Conservation (phyloP, 2,888 invertebrate species). For the Caradrina clavipalpis region DNA sequence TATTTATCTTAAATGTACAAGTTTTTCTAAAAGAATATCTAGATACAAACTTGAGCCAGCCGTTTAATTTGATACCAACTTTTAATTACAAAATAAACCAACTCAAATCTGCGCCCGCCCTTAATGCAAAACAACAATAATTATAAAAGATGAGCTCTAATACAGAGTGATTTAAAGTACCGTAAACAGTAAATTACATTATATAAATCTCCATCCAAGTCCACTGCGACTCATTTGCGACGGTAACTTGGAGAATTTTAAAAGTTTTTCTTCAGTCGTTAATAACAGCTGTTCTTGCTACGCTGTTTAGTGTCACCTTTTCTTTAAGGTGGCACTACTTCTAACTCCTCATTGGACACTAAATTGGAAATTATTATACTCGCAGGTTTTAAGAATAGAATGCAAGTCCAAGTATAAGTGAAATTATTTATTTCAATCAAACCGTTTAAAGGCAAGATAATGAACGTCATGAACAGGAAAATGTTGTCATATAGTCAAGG, state of each 20-base stretch:
- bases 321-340: constrained; percentile 1
- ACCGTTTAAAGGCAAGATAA: too few species aligned
- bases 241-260: constrained; percentile 70
- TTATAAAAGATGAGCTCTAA: constrained; percentile 75
- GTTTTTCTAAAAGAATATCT: constrained; percentile 18
- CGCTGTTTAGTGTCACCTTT: constrained; percentile 61
- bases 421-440: too few species aligned
- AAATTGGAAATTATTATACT: too few species aligned
- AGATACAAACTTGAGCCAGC: constrained; percentile 7
- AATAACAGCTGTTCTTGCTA: constrained; percentile 73
- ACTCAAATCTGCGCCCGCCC: constrained; percentile 49
- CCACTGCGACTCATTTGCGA: constrained; percentile 74
- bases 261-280: constrained; percentile 74
- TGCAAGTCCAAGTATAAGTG: too few species aligned
- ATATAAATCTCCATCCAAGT: constrained; percentile 73
- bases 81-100: constrained; percentile 69
- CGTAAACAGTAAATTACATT: constrained; percentile 76
- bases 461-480: too few species aligned
- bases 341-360: too few species aligned
- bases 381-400: constrained; percentile 17
- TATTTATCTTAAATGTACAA: too few species aligned
- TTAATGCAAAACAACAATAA: constrained; percentile 66
- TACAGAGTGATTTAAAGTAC: constrained; percentile 73
- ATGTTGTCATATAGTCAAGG: too few species aligned
- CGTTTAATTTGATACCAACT: constrained; percentile 51